Conservation (phyloP, 1,140 invertebrate species). For the Spodoptera litura region DNA sequence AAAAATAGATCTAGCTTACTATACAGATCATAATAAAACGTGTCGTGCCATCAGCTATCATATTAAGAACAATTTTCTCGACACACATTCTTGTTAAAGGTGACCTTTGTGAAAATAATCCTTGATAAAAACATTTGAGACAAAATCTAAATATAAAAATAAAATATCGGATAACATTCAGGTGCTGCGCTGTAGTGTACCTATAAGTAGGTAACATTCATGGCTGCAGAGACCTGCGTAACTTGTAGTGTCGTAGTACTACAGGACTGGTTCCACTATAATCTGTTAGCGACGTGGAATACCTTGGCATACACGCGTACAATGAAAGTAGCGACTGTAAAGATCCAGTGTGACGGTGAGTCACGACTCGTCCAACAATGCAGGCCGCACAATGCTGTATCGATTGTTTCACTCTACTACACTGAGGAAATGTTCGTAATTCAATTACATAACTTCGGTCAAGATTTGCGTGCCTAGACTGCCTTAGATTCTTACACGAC, state of each 20-base stretch:
- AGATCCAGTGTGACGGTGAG: constrained; percentile 19
- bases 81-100: constrained; percentile 20
- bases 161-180: background rate
- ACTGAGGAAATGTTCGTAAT: constrained; percentile 31
- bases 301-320: constrained; percentile 43
- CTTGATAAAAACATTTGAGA: constrained; percentile 5
- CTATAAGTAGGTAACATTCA: constrained; percentile 12
- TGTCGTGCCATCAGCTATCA: background rate
- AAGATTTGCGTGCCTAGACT: background rate
- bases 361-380: constrained; percentile 38
- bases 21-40: background rate
- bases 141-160: constrained; percentile 5
- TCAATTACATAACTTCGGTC: constrained; percentile 23
- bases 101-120: constrained; percentile 5
- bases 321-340: constrained; percentile 35
- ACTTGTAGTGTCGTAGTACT: constrained; percentile 40
- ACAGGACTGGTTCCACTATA: constrained; percentile 41
- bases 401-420: constrained; percentile 34
- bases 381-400: constrained; percentile 30
- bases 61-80: background rate
- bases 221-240: constrained; percentile 39
- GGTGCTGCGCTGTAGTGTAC: too few species aligned
- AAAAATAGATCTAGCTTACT: background rate
- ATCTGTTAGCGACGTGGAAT: constrained; percentile 38
- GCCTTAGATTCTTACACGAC: too few species aligned